A percentile compares a stretch with the other conserved stretches of the same genome.
Conservation (phyloP, 2,797 vertebrate species). For the Huso huso region DNA sequence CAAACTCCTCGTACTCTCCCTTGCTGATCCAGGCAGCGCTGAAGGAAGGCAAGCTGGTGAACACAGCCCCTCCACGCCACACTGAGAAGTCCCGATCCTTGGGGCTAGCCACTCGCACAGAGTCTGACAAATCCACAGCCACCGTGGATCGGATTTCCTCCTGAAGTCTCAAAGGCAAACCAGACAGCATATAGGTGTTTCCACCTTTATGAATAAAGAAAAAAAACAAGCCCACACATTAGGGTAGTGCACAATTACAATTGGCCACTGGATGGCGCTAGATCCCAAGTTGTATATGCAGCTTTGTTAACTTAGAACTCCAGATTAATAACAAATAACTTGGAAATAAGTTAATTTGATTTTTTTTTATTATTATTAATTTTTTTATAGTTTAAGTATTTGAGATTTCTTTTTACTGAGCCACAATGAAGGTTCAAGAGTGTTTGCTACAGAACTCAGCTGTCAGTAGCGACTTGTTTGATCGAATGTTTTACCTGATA, state of each 20-base stretch:
- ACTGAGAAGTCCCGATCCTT: constrained; percentile 52
- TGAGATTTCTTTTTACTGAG: too few relatives aligned
- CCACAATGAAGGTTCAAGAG: too few relatives aligned
- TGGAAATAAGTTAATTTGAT: not conserved
- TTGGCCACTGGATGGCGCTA: too few relatives aligned
- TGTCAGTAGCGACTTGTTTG: not conserved
- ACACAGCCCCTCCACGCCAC: constrained; percentile 56
- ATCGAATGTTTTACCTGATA: constrained; percentile 49
- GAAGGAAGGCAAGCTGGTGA: constrained; percentile 45
- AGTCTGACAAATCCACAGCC: constrained; percentile 20
- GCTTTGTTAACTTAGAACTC: not conserved
- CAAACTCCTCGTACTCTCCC: constrained; percentile 57
- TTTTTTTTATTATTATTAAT: not conserved
- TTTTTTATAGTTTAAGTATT: not conserved
- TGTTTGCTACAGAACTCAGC: too few relatives aligned
- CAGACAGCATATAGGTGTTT: constrained; percentile 51
- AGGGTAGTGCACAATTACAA: too few relatives aligned
- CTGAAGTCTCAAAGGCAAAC: constrained; percentile 54
- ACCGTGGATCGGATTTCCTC: constrained; percentile 43
- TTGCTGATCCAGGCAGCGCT: constrained; percentile 52
- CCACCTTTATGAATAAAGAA: constrained; percentile 42
- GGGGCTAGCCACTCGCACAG: constrained; percentile 44
- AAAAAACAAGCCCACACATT: not conserved
- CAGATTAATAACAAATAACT: not conserved
- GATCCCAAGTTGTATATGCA: too few relatives aligned